Base-by-base conservation (phyloP, 2,113 vertebrate species). In the Sorex fumeus region DNA sequence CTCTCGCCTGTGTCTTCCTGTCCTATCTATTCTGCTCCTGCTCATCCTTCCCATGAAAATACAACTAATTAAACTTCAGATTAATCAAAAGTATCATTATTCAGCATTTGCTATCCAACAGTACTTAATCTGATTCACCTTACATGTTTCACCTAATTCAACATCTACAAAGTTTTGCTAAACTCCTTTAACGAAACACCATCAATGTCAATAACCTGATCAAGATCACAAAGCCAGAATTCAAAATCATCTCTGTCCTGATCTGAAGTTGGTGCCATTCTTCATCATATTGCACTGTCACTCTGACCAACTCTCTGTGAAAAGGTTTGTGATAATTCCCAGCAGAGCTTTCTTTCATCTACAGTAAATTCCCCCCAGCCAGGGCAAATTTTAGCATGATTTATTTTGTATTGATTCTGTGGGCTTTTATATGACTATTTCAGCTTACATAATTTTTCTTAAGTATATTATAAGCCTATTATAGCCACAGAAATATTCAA, bases 401-500 rank as follows among this genome's bases (percentile, higher is more conserved):
- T 76, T 43, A 10, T 18, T 72, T 45, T 80, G 62, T 71, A n/a
- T 76, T 53, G 23, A 45, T 76, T 43, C 3, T 72, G 1, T 64
- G 91, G 70, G 11, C 25, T 75, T 40, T 89, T 60, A 62, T 66
- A 32, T 25, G 77, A 11, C 16, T 87, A 12, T 77, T 90, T 76
- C 50, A 89, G 47, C n/a, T 77, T 62, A 53, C 36, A 80, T 74
- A 3, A 47, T 1, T 64, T 78, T 70, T n/a, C 70, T 16, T 80
- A 60, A 87, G 67, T 28, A 10, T 64, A 27, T 60, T 76, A 45
- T n/a, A 79, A 72, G 6, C 13, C 36, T 87, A 30, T 9, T 30
- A 82, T 86, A 67, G 18, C 36, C 57, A 87, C 40, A 84, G 28
- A 93, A 85, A 9, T 30, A 8, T 60, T 64, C 57, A 34, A 90